Base-by-base conservation (phyloP, 2,113 vertebrate species). In the Lethenteron reissneri region DNA sequence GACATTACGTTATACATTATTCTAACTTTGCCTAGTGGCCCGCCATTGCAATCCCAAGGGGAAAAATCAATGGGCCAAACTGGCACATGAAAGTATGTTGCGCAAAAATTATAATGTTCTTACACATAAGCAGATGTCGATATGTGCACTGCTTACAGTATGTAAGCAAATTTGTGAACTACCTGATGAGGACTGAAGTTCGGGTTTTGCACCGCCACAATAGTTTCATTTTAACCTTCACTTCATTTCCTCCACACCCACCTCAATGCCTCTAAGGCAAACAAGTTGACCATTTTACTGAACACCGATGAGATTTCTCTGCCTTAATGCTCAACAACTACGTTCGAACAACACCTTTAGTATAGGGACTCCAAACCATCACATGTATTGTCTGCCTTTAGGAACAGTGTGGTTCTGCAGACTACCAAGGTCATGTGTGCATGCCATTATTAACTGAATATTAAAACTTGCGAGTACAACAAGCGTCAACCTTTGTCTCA, bases 171-270 rank as follows among this genome's bases (percentile, higher is more conserved):
- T 64, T 15, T 64, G 17, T 64, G 17, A 15, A 64, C 17, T 15
- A 15, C 14, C 60, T 15, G 14, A 64, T 15, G 14, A 64, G 14
- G 17, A 14, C 14, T 64, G 8, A 14, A 64, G 60, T 8, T 64
- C 14, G 17, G 14, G 14, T 64, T 64, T 64, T 19, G 14, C 60
- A 64, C 14, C 4, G 6, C 14, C 60, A 14, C 60, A 64, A 19
- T 15, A 64, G 60, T 64, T 64, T 64, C 60, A 64, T 19, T 64
- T 14, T 64, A 64, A 64, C 60, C 60, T 64, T 64, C 14, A 64
- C 14, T 15, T 14, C 3, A 14, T 19, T 15, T 64, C 17, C 60
- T 14, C 17, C 14, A 64, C 14, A 64, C 60, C 14, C 14, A 15
- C 17, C 17, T 14, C 14, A 64, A 15, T 64, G 14, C 14, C 17